Evolutionary conservation across 2,888 invertebrate genomes (phyloP).

Genomic region (Chirona hameri): DNA sequence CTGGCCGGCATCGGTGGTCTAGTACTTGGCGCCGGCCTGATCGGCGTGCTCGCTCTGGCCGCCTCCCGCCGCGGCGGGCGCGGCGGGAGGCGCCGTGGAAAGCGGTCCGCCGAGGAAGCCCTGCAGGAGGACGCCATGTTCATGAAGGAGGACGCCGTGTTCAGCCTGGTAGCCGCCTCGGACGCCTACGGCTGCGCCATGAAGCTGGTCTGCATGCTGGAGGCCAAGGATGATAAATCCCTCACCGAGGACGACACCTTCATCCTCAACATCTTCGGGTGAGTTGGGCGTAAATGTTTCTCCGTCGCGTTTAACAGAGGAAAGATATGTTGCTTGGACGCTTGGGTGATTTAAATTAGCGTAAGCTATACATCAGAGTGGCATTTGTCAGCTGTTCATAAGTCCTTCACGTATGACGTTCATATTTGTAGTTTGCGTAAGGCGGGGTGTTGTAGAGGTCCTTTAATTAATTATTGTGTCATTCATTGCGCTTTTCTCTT

Average conservation of each 20-base stretch:
- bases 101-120: not conserved
- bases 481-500: too few species aligned
- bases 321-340: too few species aligned
- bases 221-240: not conserved
- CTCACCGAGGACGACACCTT: conserved; percentile 8
- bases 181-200: conserved; percentile 26
- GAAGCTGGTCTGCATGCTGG: conserved; percentile 24
- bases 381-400: too few species aligned
- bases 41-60: not conserved
- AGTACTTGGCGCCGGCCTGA: not conserved
- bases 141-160: not conserved
- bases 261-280: conserved; percentile 9
- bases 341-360: too few species aligned
- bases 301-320: too few species aligned
- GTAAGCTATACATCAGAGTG: too few species aligned
- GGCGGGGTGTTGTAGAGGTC: too few species aligned
- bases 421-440: too few species aligned
- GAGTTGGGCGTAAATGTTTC: not conserved
- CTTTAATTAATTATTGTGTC: too few species aligned
- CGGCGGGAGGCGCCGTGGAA: too few species aligned
- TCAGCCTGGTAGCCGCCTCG: conserved; percentile 1
- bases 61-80: not conserved
- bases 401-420: too few species aligned
- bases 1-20: conserved; percentile 13
- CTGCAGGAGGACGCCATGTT: too few species aligned